Evolutionary conservation across 2,888 invertebrate genomes (phyloP), one percentile per base, ranked within the genome.

Genomic region (Drosophila robusta): DNA sequence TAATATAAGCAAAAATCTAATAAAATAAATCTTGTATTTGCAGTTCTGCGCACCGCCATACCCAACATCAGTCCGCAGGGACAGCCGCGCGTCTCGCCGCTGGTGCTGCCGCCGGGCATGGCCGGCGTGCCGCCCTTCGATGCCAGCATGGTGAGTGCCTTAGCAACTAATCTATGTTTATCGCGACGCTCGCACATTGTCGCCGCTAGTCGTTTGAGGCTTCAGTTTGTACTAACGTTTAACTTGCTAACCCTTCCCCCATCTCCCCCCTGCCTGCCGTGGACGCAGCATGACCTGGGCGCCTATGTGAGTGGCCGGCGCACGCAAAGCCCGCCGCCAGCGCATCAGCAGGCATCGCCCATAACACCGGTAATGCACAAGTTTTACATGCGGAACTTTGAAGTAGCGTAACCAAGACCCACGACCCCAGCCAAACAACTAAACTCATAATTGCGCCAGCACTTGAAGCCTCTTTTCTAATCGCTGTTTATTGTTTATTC

Each of bases 301-400:
- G 91, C 87, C 42, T 92, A 91, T 84, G 89, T 90, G 61, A 90
- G 93, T 90, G 91, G 94, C 88, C 79, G 88, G 47, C 74, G 80
- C 8, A 78, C 89, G 6, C 95, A 96, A 93, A 96, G 96, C 92
- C 96, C 96, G 90, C 96, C 96, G 90, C 96, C 96, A 91, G 96
- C 97, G 84, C 96, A 96, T 93, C 96, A 96, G 94, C 96, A 95
- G 92, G 94, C 94, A 91, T 95, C 95, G 90, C 95, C 95, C 85
- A 94, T 95, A 91, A 94, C 95, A 91, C 94, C 95, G 95, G 95
- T 95, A 94, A 92, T 89, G 69, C 80, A 81, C 84, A 80, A 71
- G 78, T 76, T 88, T 84, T 86, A 77, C 87, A 58, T 84, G 85
- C 64, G 88, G 89, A 81, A 67, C 72, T 70, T 89, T 74, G 67